Percentiles rank a stretch among this genome's conserved stretches.
These are phyloP conservation scores for Stenchaetothrips biformis DNA, from an alignment of 2,888 invertebrate species.

Conservation along the genomic window DNA sequence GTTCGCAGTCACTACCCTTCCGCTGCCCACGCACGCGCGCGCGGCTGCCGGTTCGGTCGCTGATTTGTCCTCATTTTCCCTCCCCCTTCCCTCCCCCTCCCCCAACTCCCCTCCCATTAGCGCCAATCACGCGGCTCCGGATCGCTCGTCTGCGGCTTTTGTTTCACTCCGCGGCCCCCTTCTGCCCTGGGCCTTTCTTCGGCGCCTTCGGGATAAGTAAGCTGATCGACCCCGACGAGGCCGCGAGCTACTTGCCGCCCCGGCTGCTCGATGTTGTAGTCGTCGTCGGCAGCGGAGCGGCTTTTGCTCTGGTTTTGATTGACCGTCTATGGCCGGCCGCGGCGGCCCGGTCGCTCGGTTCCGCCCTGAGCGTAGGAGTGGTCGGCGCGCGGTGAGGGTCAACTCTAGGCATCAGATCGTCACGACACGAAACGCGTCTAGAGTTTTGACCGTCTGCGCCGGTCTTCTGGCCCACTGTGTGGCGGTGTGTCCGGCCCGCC, in stretches of 20 bases:
- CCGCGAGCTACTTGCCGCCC: neutral
- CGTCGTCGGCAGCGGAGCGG: neutral
- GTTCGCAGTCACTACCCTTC: no score
- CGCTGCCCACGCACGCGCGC: neutral
- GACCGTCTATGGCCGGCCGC: neutral
- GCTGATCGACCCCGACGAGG: neutral
- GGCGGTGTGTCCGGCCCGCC: neutral
- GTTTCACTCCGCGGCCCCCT: neutral
- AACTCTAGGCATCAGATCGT: no score
- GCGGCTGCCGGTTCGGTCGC: neutral
- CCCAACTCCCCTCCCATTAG: neutral
- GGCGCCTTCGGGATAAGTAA: neutral
- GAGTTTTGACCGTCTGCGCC: no score
- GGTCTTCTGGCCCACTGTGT: no score
- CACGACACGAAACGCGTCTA: no score
- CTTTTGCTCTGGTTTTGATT: neutral
- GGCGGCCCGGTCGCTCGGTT: no score
- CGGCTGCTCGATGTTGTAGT: no score
- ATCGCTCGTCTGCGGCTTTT: neutral
- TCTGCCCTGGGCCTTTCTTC: neutral
- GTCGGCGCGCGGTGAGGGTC: no score
- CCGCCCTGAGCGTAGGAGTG: no score
- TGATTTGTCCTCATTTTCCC: neutral
- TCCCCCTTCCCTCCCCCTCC: neutral
- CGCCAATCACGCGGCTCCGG: neutral